Conservation (phyloP, 2,797 vertebrate genomes). For the Chelon labrosus region DNA sequence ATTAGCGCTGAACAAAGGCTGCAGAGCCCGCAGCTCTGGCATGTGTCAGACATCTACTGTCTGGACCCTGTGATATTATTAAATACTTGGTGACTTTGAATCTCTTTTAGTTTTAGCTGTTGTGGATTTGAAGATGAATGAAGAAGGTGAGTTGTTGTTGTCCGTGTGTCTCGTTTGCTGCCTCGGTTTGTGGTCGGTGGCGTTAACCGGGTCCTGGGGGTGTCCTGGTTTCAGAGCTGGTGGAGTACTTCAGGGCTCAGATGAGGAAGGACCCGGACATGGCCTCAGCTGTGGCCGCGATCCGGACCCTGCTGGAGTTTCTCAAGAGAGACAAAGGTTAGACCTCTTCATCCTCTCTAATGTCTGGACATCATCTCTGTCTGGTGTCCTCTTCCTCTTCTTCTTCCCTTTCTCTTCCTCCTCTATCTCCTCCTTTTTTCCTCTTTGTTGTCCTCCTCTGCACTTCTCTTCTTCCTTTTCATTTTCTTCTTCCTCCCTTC, state of each 20-base stretch:
- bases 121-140: slow-evolving; percentile 69
- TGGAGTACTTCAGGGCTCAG: slow-evolving; percentile 93
- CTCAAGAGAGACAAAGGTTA: slow-evolving; percentile 93
- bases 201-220: neutral
- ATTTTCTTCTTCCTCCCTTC: too few relatives aligned
- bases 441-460: too few relatives aligned
- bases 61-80: neutral
- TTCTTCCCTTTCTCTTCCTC: too few relatives aligned
- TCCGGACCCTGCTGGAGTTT: slow-evolving; percentile 93
- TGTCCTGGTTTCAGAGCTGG: slow-evolving; percentile 84
- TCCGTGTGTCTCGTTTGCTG: accelerated
- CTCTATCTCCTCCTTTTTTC: too few relatives aligned
- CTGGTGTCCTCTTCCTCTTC: too few relatives aligned
- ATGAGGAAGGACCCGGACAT: slow-evolving; percentile 92
- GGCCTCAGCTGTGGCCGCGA: slow-evolving; percentile 96
- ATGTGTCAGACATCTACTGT: neutral
- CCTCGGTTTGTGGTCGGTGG: neutral
- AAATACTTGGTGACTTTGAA: too few relatives aligned
- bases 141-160: slow-evolving; percentile 70
- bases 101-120: too few relatives aligned
- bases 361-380: too few relatives aligned
- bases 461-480: too few relatives aligned
- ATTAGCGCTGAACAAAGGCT: neutral
- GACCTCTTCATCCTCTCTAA: neutral
- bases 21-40: slow-evolving; percentile 1